Percentiles rank a stretch among this genome's conserved stretches.
phyloP scores from a whole-genome alignment of 2,888 invertebrate species.

The Drosophila mettleri region DNA sequence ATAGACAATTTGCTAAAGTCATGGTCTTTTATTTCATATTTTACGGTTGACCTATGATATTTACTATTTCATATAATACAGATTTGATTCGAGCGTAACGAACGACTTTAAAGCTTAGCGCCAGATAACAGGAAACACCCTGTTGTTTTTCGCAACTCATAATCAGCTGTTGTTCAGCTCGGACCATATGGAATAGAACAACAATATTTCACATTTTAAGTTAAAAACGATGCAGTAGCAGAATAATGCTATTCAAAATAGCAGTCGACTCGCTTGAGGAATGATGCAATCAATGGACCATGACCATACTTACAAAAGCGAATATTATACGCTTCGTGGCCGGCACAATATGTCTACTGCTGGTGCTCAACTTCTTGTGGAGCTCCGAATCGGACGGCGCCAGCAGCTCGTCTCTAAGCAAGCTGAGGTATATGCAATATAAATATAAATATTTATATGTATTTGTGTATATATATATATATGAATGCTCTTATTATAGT shows the following conservation, averaged over 20 bases:
- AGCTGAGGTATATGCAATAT: constrained; percentile 70
- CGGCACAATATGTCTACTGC: constrained; percentile 79
- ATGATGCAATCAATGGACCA: constrained; percentile 73
- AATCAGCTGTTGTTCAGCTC: constrained; percentile 58
- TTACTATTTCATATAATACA: too few relatives aligned
- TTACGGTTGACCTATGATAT: not conserved
- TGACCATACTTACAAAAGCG: constrained; percentile 71
- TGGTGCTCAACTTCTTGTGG: constrained; percentile 81
- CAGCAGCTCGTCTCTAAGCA: constrained; percentile 75
- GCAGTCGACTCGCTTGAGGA: constrained; percentile 41
- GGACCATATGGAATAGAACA: constrained; percentile 46
- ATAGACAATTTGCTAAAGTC: not conserved
- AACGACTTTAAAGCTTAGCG: too few relatives aligned
- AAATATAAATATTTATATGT: too few relatives aligned
- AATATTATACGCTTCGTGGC: constrained; percentile 73
- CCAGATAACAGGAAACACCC: constrained; percentile 45
- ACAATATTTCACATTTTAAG: constrained; percentile 44
- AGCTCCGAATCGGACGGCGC: constrained; percentile 71
- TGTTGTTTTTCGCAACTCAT: constrained; percentile 19
- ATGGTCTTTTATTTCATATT: not conserved
- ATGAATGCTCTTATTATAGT: constrained; percentile 34
- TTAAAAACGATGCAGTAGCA: constrained; percentile 33
- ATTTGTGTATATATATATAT: not conserved
- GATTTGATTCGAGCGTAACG: too few relatives aligned
- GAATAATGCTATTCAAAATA: constrained; percentile 53